Evolutionary conservation across 2,888 invertebrate genomes (phyloP).

Genomic region (Drosophila neotestacea): DNA sequence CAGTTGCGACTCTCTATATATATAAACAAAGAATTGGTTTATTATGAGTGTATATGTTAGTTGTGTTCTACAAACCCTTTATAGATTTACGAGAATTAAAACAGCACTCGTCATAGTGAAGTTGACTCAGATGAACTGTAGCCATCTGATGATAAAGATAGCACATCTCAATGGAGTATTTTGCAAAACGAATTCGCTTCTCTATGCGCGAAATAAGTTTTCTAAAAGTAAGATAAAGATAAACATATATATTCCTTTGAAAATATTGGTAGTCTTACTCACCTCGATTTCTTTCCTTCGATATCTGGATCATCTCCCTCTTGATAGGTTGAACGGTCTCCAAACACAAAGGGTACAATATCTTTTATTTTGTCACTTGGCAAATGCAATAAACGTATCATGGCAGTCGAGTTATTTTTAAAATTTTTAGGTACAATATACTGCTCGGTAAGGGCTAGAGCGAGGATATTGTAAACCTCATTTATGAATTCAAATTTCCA

Average conservation of each 20-base stretch:
- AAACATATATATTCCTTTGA: too few relatives aligned
- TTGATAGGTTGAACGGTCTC: constrained; percentile 80
- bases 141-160: constrained; percentile 80
- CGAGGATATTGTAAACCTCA: constrained; percentile 83
- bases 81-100: constrained; percentile 71
- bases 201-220: constrained; percentile 67
- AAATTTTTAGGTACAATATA: constrained; percentile 50
- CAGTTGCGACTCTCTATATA: constrained; percentile 60
- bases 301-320: constrained; percentile 69
- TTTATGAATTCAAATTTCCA: constrained; percentile 84
- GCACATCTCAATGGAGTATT: constrained; percentile 79
- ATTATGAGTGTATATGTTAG: too few relatives aligned
- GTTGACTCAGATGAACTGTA: constrained; percentile 63
- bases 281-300: constrained; percentile 38
- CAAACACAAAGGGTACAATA: constrained; percentile 76
- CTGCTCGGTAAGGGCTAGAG: constrained; percentile 76
- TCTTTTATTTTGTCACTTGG: constrained; percentile 73
- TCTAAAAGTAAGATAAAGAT: constrained; percentile 43
- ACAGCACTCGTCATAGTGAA: constrained; percentile 80
- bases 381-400: constrained; percentile 64
- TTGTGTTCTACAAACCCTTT: constrained; percentile 38
- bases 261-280: background rate
- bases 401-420: constrained; percentile 14
- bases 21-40: background rate
- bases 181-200: constrained; percentile 77